Base-by-base conservation (phyloP, 2,113 vertebrate species). In the Macroglossus sobrinus region DNA sequence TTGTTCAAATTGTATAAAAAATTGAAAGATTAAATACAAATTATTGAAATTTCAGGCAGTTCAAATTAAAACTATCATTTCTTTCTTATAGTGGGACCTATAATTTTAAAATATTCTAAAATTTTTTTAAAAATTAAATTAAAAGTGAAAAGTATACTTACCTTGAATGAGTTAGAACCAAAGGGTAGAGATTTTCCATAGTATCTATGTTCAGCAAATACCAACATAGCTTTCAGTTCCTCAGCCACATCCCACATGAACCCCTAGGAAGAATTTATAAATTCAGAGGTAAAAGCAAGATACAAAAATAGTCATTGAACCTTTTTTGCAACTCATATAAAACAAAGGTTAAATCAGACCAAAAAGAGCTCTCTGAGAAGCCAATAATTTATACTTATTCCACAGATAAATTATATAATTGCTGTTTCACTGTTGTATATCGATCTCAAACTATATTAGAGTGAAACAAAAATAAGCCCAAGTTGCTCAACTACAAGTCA, bases 171-270 rank as follows among this genome's bases (percentile, higher is more conserved):
- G 5, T 99, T 98, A 13, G 98, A 97, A 96, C 99, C 99, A 98
- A 99, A 99, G 7, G 99, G 99, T 94, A 99, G 96, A 0, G 99
- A 99, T 78, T 99, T 99, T 94, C 99, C 99, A 85, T 99, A 99
- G 97, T 99, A 99, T 43, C 99, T 98, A 84, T 99, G 99, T 89
- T 99, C 99, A 84, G 99, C 99, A 98, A 99, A 99, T 38, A 99
- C 99, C 97, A 99, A 97, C 99, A 99, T 99, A 91, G 99, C 99
- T 63, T 98, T 98, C 90, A 99, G 97, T 82, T 99, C 99, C 98
- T 99, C 99, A 4, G 99, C 99, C 74, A 99, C 96, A 89, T 99
- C 99, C 99, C 99, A 99, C 99, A 99, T 99, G 98, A 99, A 99
- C 61, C 99, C 99, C 99, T 99, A 76, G 10, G 15, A 93, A 89